Conservation (phyloP, 2,888 invertebrate species). For the Scaptomyza reducta region DNA sequence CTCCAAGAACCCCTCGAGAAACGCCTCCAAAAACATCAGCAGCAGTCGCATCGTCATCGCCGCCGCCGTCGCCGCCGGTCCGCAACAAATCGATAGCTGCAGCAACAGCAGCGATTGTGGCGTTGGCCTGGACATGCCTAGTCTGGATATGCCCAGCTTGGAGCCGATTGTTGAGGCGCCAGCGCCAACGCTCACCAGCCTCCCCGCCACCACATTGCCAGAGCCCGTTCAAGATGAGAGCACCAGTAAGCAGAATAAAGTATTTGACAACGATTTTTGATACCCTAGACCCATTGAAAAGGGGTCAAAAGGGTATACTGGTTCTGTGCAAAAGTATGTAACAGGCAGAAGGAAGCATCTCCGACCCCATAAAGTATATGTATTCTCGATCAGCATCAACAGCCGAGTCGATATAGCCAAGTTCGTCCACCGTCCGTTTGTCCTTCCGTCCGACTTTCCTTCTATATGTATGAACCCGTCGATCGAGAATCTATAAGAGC, state of each 20-base stretch:
- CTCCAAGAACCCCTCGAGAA: constrained; percentile 1
- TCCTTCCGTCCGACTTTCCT: too few relatives aligned
- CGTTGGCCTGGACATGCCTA: constrained; percentile 43
- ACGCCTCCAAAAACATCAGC: background rate
- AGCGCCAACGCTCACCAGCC: constrained; percentile 2
- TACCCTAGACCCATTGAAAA: too few relatives aligned
- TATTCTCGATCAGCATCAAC: too few relatives aligned
- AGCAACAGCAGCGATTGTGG: constrained; percentile 1
- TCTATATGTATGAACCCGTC: too few relatives aligned
- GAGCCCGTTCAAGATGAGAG: constrained; percentile 74
- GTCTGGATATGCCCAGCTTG: constrained; percentile 56
- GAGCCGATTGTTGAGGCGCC: constrained; percentile 39
- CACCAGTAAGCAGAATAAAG: constrained; percentile 62
- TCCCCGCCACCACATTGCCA: constrained; percentile 18
- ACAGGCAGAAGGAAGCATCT: too few relatives aligned
- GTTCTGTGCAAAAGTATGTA: too few relatives aligned
- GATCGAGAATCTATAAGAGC: too few relatives aligned
- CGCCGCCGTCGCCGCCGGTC: too few relatives aligned
- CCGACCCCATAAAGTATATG: too few relatives aligned
- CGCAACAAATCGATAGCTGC: background rate
- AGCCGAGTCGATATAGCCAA: too few relatives aligned
- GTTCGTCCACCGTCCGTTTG: too few relatives aligned
- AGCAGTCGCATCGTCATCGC: background rate
- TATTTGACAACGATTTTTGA: background rate
- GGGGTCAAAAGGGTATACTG: too few relatives aligned